Percentiles rank a stretch among this genome's conserved stretches.
Evolutionary conservation across 92 coral and sea anemone genomes (phyloP).

Genomic region (Galaxea fascicularis): DNA sequence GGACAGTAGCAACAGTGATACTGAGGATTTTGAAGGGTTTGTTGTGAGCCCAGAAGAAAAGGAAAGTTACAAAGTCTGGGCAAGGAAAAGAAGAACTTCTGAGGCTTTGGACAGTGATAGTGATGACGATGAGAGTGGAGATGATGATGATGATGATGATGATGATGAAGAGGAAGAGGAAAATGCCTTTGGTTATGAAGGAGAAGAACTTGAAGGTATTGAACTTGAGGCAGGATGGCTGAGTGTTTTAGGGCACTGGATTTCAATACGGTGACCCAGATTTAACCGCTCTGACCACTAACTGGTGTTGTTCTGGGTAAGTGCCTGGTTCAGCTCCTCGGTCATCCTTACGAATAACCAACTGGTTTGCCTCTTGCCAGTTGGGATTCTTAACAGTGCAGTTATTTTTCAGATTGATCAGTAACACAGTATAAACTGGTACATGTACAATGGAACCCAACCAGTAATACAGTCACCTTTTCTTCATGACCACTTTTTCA

Average conservation of each 20-base stretch:
- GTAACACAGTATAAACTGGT: too few species aligned
- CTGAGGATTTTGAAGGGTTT: slow-evolving; percentile 66
- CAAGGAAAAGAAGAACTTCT: slow-evolving; percentile 52
- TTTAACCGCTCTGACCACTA: too few species aligned
- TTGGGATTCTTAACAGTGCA: too few species aligned
- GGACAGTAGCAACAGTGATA: slow-evolving; percentile 36
- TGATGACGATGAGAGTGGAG: slow-evolving; percentile 20
- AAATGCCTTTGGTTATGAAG: background rate
- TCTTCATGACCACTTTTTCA: too few species aligned
- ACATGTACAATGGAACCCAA: too few species aligned
- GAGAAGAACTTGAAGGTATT: background rate
- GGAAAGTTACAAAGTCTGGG: slow-evolving; percentile 37
- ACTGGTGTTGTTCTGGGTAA: too few species aligned
- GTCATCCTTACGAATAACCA: too few species aligned
- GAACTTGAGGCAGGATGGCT: background rate
- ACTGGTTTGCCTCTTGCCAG: too few species aligned
- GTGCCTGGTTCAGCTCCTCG: too few species aligned
- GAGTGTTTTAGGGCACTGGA: background rate
- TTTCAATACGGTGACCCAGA: background rate
- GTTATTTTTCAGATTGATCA: too few species aligned
- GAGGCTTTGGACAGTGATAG: slow-evolving; percentile 26
- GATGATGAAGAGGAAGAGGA: slow-evolving; percentile 3
- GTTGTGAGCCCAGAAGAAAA: slow-evolving; percentile 50
- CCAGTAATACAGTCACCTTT: too few species aligned
- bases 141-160: slow-evolving; percentile 25